Base-by-base conservation (phyloP, 2,888 invertebrate species). In the Rapana venosa region DNA sequence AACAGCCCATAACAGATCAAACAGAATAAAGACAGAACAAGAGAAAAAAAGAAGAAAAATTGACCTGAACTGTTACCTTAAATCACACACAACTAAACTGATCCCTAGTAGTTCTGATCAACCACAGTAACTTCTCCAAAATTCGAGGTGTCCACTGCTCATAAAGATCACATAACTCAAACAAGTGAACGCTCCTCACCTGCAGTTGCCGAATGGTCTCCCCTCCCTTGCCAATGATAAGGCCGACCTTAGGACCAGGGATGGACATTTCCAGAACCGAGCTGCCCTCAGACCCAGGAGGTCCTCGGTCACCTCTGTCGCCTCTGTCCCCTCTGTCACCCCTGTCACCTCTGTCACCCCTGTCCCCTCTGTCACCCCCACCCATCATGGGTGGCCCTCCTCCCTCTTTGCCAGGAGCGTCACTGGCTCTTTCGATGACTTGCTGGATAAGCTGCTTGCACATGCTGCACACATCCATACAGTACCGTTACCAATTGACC, bases 191-290 rank as follows among this genome's bases (percentile, higher is more conserved):
- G 2, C 32, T 4, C 13, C 58, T 91, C 90, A 96, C 96, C 96
- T 97, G 97, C 30, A 97, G 93, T 95, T 98, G 98, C 95, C 99
- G 99, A 94, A 99, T 99, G 0, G 99, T 99, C 96, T 99, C 99
- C 30, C 99, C 99, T 61, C 98, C 99, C 96, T 99, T 99, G 92
- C 99, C 99, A 94, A 99, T 99, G 93, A 99, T 98, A 61, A 99
- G 97, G 36, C 99, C 99, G 85, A 99, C 99, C 97, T 99, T 99
- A 8, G 98, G 98, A 0, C 99, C 99, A 0, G 99, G 99, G 90
- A 99, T 97, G 98, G 98, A 98, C 92, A 99, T 98, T 96, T 99
- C 99, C 90, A 98, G 97, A 85, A 95, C 94, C 56, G 94, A 93
- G 70, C 93, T 93, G 32, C 93, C 93, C 86, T 93, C 93, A 6